These are phyloP conservation scores for Orthosia cruda DNA, from an alignment of 2,888 invertebrate species.

Conservation along the genomic window DNA sequence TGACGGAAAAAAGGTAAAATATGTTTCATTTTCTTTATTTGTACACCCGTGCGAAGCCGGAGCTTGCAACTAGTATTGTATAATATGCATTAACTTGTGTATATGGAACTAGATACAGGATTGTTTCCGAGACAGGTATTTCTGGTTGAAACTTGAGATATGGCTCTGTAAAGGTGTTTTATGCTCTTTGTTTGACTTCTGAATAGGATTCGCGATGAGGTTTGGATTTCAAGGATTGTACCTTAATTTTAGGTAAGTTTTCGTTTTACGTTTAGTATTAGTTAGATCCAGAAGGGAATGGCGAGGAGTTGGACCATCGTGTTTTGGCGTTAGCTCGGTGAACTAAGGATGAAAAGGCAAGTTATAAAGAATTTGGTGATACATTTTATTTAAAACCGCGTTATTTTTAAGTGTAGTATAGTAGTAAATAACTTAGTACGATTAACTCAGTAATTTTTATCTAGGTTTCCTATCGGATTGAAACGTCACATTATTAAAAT, in stretches of 20 bases:
- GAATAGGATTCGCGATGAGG: conserved; percentile 15
- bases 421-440: neutral
- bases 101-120: conserved; percentile 24
- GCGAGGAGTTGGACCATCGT: neutral
- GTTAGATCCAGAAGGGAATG: conserved; percentile 19
- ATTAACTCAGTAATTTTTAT: neutral
- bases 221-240: conserved; percentile 35
- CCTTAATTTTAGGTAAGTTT: conserved; percentile 9
- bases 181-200: conserved; percentile 26
- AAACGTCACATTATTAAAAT: conserved; percentile 19
- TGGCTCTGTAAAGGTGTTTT: conserved; percentile 13
- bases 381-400: neutral
- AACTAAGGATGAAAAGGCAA: conserved; percentile 36
- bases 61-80: neutral
- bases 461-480: neutral
- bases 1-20: too few species aligned
- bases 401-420: too few species aligned
- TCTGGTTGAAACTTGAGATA: conserved; percentile 27
- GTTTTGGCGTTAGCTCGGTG: conserved; percentile 1
- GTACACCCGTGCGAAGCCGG: too few species aligned
- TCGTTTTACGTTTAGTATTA: conserved; percentile 6
- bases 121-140: conserved; percentile 33
- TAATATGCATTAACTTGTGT: neutral
- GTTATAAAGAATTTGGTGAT: neutral
- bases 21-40: too few species aligned